Conservation (phyloP, 2,113 vertebrate genomes). For the Pedionomus torquatus region DNA sequence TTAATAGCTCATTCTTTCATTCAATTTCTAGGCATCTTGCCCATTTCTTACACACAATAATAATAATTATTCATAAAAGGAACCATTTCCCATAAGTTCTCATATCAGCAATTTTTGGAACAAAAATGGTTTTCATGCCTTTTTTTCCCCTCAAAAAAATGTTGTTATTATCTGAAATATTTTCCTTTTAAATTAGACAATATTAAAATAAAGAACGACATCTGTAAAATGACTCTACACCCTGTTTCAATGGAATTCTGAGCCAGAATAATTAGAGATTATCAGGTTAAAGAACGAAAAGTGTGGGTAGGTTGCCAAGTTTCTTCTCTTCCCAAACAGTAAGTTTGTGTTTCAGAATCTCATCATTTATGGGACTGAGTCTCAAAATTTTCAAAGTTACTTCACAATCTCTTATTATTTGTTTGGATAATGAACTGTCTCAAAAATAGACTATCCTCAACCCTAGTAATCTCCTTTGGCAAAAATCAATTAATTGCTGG, state of each 20-base stretch:
- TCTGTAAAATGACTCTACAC: background rate
- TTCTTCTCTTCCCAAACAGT: background rate
- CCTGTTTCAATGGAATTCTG: background rate
- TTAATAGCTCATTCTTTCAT: conserved; percentile 72
- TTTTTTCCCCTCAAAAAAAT: background rate
- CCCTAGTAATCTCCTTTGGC: background rate
- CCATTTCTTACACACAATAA: conserved; percentile 70
- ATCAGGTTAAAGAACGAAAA: conserved; percentile 13
- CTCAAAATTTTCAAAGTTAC: background rate
- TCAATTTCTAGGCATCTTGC: conserved; percentile 72
- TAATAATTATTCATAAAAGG: conserved; percentile 73
- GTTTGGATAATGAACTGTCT: background rate
- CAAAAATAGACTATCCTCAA: background rate
- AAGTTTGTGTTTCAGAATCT: background rate
- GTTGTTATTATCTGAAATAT: conserved; percentile 16
- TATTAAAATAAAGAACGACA: conserved; percentile 14
- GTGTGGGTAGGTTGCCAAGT: background rate
- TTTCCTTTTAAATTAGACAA: conserved; percentile 53
- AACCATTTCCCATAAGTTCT: conserved; percentile 56
- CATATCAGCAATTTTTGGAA: conserved; percentile 70
- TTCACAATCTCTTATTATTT: background rate
- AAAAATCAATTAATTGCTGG: background rate
- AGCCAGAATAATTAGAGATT: conserved; percentile 10
- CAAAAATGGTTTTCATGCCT: conserved; percentile 35
- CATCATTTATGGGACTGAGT: background rate